phyloP scores from a whole-genome alignment of 1,140 invertebrate species.

The Apocrypta bakeri region DNA sequence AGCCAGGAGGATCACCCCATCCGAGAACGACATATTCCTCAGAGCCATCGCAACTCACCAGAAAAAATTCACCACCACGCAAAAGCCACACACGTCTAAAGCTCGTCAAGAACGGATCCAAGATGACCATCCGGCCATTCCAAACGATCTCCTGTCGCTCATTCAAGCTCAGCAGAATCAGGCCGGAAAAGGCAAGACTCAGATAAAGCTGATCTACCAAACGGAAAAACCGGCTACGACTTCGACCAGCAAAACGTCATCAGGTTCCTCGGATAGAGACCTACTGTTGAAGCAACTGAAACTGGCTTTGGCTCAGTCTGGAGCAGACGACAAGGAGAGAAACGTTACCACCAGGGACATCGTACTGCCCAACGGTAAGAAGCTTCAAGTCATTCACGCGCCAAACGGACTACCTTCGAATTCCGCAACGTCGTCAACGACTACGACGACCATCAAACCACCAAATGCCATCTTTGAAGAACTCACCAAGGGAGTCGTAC shows the following conservation, averaged over 20 bases:
- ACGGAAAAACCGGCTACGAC: constrained; percentile 61
- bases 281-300: constrained; percentile 83
- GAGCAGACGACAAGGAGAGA: constrained; percentile 77
- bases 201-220: constrained; percentile 70
- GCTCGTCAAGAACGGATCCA: constrained; percentile 54
- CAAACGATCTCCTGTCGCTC: constrained; percentile 65
- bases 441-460: constrained; percentile 74
- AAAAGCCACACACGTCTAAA: constrained; percentile 50
- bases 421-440: constrained; percentile 61
- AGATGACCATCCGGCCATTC: constrained; percentile 51
- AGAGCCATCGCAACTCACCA: constrained; percentile 72
- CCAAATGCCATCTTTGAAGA: constrained; percentile 80
- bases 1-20: constrained; percentile 66
- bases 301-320: constrained; percentile 80
- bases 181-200: constrained; percentile 62
- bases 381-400: constrained; percentile 79
- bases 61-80: constrained; percentile 67
- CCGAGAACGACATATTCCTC: constrained; percentile 69
- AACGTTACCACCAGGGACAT: constrained; percentile 84
- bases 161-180: constrained; percentile 66
- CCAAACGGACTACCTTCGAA: constrained; percentile 61
- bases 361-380: constrained; percentile 83
- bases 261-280: constrained; percentile 66
- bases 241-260: constrained; percentile 32
- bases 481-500: constrained; percentile 83